Conservation (phyloP, 2,113 vertebrate genomes). For the Xenopus laevis region DNA sequence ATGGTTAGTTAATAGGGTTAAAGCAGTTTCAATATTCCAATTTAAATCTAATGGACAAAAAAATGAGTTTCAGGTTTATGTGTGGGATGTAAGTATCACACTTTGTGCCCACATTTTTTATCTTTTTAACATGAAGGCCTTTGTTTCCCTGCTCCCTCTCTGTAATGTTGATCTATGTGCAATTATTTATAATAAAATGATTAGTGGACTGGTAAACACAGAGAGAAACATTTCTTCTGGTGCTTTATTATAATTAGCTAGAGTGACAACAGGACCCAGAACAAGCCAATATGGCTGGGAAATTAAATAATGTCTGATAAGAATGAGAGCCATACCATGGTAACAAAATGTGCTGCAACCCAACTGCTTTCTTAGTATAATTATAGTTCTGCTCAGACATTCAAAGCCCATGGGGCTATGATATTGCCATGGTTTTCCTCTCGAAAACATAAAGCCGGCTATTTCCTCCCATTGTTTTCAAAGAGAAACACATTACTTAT, state of each 20-base stretch:
- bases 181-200: slow-evolving; percentile 25
- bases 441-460: no score
- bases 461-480: no score
- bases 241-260: neutral
- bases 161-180: slow-evolving; percentile 3
- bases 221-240: slow-evolving; percentile 8
- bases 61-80: slow-evolving; percentile 1
- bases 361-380: no score
- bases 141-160: neutral
- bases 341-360: no score
- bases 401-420: no score
- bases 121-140: slow-evolving; percentile 8
- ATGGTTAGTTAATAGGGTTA: neutral
- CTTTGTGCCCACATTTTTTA: slow-evolving; percentile 19
- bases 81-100: slow-evolving; percentile 13
- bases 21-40: neutral
- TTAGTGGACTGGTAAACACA: slow-evolving; percentile 17
- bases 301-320: no score
- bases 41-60: neutral
- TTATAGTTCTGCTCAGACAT: no score
- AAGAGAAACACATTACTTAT: no score
- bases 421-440: no score
- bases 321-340: no score
- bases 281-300: neutral
- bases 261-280: slow-evolving; percentile 24